Evolutionary conservation across 23 tunicate genomes (phyloP), one percentile per base, ranked within the genome.

Genomic region (Botrylloides violaceus): DNA sequence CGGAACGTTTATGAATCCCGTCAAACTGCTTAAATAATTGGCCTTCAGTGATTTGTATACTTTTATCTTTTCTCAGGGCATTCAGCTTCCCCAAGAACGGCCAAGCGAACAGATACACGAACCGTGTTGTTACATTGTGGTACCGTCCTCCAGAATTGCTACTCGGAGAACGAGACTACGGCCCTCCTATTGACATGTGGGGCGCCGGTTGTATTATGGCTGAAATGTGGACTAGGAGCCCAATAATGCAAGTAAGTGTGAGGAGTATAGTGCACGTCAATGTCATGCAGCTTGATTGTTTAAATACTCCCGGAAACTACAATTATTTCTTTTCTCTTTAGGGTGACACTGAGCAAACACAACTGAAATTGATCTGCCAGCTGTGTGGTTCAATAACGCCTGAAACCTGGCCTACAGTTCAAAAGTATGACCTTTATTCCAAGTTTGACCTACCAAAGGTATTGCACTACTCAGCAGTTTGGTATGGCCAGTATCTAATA

Each of bases 181-280:
- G 96, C 3, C 96, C 99, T 0, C 92, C 99, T 22, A 95, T 95
- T 34, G 99, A 95, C 65, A 50, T 95, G 64, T 95, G 99, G 99
- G 99, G 99, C 3, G 99, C 99, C 0, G 99, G 96, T 15, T 95
- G 99, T 53, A 90, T 95, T 29, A 95, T 95, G 99, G 83, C 99
- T 2, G 99, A 95, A 70, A 82, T 95, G 99, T 95, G 99, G 99
- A 95, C 99, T 12, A 72, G 99, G 19, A 95, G 92, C 70, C 99
- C 99, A 3, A 88, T 95, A 50, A 95, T 95, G 99, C 99, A 95
- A 72, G 99, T 91, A 37, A 22, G 59, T 34, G 36, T 77, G 0
- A 12, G 18, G 18, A 12, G 18, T 47, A 18, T 47, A 12, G 18
- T 18, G 18, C 18, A 47, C 55, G 12, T 18, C 18, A 12, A 47